Evolutionary conservation across 2,797 vertebrate species (phyloP), one percentile per base, ranked within the genome.

Genomic region (Bryconaethiops microstoma): DNA sequence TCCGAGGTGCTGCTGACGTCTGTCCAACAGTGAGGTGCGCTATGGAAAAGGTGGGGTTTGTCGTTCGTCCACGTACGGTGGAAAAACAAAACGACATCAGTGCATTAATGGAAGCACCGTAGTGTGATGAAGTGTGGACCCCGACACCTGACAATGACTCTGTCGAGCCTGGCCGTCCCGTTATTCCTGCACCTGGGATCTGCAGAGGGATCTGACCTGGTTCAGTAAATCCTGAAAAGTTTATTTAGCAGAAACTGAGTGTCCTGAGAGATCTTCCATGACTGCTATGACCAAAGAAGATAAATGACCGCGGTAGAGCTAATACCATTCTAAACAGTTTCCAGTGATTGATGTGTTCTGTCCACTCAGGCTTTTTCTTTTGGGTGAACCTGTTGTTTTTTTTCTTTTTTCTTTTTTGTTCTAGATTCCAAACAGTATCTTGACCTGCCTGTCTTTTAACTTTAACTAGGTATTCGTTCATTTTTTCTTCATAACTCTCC

Each of bases 291-390:
- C 60, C 60, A 45, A 16, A 72, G 59, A n/a, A 21, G 45, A 48
- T 12, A 48, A 8, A 48, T 48, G 7, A 48, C 35, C 35, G 63
- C 21, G n/a, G 10, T 55, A 39, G 39, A 73, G 54, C 14, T 78
- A 60, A 78, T 78, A 48, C 69, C 70, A 68, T 78, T 78, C 64
- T 50, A 82, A 77, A 82, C 62, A 73, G 12, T 52, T 25, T 17
- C 62, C 8, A 52, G 50, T 77, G 60, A 80, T 76, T 76, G 72
- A 81, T 81, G 64, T 16, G 3, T 50, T 14, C 25, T n/a, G n/a
- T 62, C 23, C 29, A 54, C 48, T 70, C 14, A 10, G 19, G 59
- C 16, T 74, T 59, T 13, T 16, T n/a, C 13, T 13, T 65, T 65
- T 55, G 14, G 45, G 23, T 50, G 50, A 8, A 0, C 40, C 23